A percentile compares a stretch with the other conserved stretches of the same genome.
Evolutionary conservation across 1,140 invertebrate species (phyloP).

Genomic region (Bombus haemorrhoidalis): DNA sequence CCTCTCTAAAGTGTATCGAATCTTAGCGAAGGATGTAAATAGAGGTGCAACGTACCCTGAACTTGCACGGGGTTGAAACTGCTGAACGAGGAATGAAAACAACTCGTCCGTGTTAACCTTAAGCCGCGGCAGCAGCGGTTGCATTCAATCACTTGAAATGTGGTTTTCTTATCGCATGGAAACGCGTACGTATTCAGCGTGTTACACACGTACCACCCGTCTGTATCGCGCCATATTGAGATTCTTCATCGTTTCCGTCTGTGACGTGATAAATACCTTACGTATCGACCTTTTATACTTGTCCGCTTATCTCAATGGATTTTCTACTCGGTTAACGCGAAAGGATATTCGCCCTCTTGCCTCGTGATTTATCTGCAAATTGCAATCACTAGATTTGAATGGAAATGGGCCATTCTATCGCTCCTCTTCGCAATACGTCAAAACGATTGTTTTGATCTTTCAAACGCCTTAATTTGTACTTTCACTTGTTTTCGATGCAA

Average conservation of each 20-base stretch:
- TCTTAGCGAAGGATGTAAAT: constrained; percentile 73
- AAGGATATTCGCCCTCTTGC: constrained; percentile 1
- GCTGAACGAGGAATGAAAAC: neutral
- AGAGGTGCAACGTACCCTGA: constrained; percentile 19
- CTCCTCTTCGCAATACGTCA: neutral
- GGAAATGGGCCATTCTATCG: neutral
- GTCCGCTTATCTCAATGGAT: constrained; percentile 26
- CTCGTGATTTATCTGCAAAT: constrained; percentile 5
- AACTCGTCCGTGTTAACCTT: constrained; percentile 17
- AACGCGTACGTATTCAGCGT: constrained; percentile 31
- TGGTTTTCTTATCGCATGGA: constrained; percentile 56
- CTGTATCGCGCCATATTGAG: constrained; percentile 48
- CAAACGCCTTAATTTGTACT: too few species aligned
- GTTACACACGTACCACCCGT: constrained; percentile 2
- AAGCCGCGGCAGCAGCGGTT: constrained; percentile 25
- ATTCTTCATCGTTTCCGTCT: constrained; percentile 52
- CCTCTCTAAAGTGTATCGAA: constrained; percentile 68
- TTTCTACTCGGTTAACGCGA: constrained; percentile 29
- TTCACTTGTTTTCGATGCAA: too few species aligned
- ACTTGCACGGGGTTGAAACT: neutral
- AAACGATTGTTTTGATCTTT: neutral
- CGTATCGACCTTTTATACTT: neutral
- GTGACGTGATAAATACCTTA: constrained; percentile 20
- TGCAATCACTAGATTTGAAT: neutral
- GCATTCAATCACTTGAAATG: constrained; percentile 65